These are phyloP conservation scores for Protaetia brevitarsis DNA, from an alignment of 1,140 invertebrate genomes.

Conservation along the genomic window DNA sequence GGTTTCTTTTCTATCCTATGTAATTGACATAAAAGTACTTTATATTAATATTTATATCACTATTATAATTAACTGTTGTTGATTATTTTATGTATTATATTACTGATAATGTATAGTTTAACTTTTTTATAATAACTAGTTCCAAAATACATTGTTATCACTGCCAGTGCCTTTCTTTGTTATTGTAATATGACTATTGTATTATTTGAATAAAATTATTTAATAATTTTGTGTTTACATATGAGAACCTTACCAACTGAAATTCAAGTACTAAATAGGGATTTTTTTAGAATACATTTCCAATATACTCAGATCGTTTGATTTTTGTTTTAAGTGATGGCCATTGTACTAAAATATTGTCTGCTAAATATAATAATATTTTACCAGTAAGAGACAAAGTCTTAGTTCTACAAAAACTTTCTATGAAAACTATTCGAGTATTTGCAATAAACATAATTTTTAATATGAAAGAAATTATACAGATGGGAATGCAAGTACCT, in stretches of 20 bases:
- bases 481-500: slow-evolving; percentile 81
- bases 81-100: neutral
- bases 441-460: slow-evolving; percentile 58
- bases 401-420: slow-evolving; percentile 91
- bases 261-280: neutral
- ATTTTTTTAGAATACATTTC: slow-evolving; percentile 44
- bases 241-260: too few relatives aligned
- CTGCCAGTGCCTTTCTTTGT: neutral
- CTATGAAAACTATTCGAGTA: slow-evolving; percentile 83
- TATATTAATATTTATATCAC: neutral
- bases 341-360: slow-evolving; percentile 92
- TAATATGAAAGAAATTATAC: slow-evolving; percentile 41
- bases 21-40: neutral
- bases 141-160: slow-evolving; percentile 11
- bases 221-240: neutral
- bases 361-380: slow-evolving; percentile 78
- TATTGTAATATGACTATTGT: neutral
- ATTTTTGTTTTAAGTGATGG: slow-evolving; percentile 49
- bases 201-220: neutral
- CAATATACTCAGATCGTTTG: slow-evolving; percentile 46
- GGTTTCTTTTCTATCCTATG: neutral
- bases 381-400: slow-evolving; percentile 84
- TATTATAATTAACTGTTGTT: neutral
- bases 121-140: neutral
- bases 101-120: neutral